Base-by-base conservation (phyloP, 2,888 invertebrate genomes). In the Drosophila demipolita region DNA sequence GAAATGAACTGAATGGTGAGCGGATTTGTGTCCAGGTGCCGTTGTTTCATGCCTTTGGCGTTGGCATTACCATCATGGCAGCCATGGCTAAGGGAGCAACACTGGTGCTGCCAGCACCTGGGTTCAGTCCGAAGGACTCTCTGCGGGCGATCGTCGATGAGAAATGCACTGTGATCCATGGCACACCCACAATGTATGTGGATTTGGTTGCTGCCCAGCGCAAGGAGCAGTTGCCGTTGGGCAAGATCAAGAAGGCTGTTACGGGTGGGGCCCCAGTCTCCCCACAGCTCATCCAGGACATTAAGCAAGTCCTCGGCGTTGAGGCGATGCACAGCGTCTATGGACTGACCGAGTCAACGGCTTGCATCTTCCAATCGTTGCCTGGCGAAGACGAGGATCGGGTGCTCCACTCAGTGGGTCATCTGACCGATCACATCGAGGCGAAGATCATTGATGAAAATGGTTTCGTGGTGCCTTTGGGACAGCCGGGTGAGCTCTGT, bases 151-250 rank as follows among this genome's bases (percentile, higher is more conserved):
- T 97, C 7, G 92, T 94, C 32, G 92, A 94, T 29, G 96, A 97
- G 92, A 95, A 95, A 95, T 97, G 97, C 87, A 95, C 95, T 0
- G 92, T 95, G 1, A 91, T 96, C 35, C 95, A 95, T 89, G 97
- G 97, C 42, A 97, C 97, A 0, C 97, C 98, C 8, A 97, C 98
- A 3, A 97, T 97, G 97, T 96, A 96, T 92, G 95, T 97, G 17
- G 97, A 97, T 93, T 93, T 97, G 77, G 92, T 97, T 49, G 94
- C 94, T 35, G 92, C 92, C 7, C 94, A 95, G 82, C 92, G 93
- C 36, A 91, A 93, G 68, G 75, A 94, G 11, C 92, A 94, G 15
- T 85, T 93, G 20, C 93, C 94, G 1, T 92, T 95, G 33, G 93
- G 94, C 57, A 92, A 91, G 1, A 83, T 94, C 1, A 93, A 94